Base-by-base conservation (phyloP, 2,888 invertebrate species). In the Agriotes lineatus region DNA sequence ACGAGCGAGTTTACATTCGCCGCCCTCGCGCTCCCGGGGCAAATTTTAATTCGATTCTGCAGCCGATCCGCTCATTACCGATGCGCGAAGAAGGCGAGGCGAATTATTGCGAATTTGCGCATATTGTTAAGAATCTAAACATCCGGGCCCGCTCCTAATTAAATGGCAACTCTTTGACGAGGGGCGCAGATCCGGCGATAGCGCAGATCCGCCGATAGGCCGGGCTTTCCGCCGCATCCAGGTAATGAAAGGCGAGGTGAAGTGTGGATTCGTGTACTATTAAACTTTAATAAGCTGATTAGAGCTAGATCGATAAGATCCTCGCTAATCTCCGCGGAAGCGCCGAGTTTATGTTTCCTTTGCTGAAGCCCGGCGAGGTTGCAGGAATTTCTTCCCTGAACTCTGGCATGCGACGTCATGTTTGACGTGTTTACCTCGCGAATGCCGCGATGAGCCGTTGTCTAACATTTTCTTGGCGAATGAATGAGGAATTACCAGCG, bases 281-380 rank as follows among this genome's bases (percentile, higher is more conserved):
- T 72, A 70, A 72, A 72, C 67, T 72, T 72, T 72, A 72, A 70
- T 72, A 72, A 72, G 72, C 72, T 72, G 72, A 70, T 72, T 72
- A 72, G 58, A 58, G 58, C 56, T 70, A 72, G 65, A 72, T 72
- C 72, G 72, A 72, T 72, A 72, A 70, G 72, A 48, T 66, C 65
- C 67, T 37, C 25, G 62, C 72, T 72, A 70, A 72, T 72, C 72
- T 70, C 35, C 22, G 35, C 52, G 65, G 65, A 62, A 65, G 70
- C 48, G 62, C 57, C 62, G 30, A 58, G 39, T 60, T 59, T 68
- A 25, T 57, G 39, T 52, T 59, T 56, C 37, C 54, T 59, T 45
- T 33, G 10, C 54, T 9, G 37, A 60, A 67, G 45, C 56, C 56
- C 18, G 35, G 39, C 30, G 30, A 66, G 30, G 48, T 50, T 60